A percentile compares a stretch with the other conserved stretches of the same genome.
Conservation (phyloP, 1,140 invertebrate genomes). For the Drosophila parvula region DNA sequence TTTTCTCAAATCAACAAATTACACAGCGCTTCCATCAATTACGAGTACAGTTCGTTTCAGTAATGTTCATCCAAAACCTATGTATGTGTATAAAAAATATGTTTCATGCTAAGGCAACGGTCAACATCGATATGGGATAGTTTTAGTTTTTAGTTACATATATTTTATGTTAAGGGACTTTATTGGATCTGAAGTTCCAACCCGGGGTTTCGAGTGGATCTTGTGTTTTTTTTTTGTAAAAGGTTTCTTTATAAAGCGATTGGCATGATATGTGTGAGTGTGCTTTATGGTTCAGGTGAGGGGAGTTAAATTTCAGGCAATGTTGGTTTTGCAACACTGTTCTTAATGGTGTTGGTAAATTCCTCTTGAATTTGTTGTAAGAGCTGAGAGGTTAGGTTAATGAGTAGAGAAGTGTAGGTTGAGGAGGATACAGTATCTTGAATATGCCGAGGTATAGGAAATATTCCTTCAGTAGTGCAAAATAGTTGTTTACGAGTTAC, state of each 20-base stretch:
- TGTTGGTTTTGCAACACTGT: background rate
- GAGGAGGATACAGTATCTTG: conserved; percentile 3
- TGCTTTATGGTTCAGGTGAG: conserved; percentile 16
- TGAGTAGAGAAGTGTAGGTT: conserved; percentile 1
- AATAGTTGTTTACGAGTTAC: conserved; percentile 5
- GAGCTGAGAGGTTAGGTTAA: background rate
- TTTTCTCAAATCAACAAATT: conserved; percentile 65
- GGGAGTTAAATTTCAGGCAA: background rate
- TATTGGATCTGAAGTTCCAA: conserved; percentile 2
- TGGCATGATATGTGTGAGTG: conserved; percentile 47
- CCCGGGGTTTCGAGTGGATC: background rate
- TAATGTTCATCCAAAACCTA: conserved; percentile 73
- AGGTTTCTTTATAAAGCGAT: conserved; percentile 44
- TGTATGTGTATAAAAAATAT: conserved; percentile 73
- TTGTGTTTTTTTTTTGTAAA: conserved; percentile 38
- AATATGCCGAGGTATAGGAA: conserved; percentile 7
- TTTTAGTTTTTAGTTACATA: conserved; percentile 45
- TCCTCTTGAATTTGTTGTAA: background rate
- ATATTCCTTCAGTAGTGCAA: conserved; percentile 19
- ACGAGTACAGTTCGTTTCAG: conserved; percentile 49
- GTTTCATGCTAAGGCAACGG: conserved; percentile 82
- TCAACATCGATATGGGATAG: conserved; percentile 83
- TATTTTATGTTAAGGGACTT: conserved; percentile 27
- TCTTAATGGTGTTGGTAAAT: background rate
- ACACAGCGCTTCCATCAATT: conserved; percentile 56